Evolutionary conservation across 2,888 invertebrate species (phyloP), one percentile per base, ranked within the genome.

Genomic region (Cylindroiulus punctatus): DNA sequence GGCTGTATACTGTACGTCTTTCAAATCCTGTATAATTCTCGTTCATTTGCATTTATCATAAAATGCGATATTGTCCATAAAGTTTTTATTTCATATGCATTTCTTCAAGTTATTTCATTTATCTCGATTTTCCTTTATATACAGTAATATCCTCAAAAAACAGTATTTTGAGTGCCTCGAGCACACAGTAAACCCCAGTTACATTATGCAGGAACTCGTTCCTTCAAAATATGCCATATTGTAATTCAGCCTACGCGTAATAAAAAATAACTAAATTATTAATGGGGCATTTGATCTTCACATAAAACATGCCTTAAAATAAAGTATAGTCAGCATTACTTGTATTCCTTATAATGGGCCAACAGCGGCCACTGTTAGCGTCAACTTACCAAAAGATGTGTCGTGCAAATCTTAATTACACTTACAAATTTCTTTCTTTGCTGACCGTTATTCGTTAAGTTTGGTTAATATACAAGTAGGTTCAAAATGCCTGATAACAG

Each of bases 211-310:
- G 8, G 10, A 65, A 65, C 26, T 65, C 65, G 22, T 57, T 57
- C 22, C 26, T 26, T 65, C 26, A 65, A 65, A 65, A 26, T 22
- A 26, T 8, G 26, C 65, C 26, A 65, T 65, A 10, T n/a, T n/a
- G n/a, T n/a, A n/a, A 26, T 7, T 22, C 52, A 26, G 65, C 65
- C n/a, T 65, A 65, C n/a, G 4, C 26, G 65, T 7, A 65, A 65
- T 65, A 57, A 65, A 65, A 65, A 65, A 26, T 22, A 26, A 65
- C 65, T 65, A 26, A 65, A 65, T 65, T 65, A 65, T 65, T 65
- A 26, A 65, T 26, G 65, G 26, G 7, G 8, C 10, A 22, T 57
- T 57, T 65, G 65, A 65, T 26, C 5, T 26, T 22, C 65, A 40
- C 65, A 26, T 19, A 65, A n/a, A 26, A 4, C 5, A 10, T 2